Conservation (phyloP, 1,140 invertebrate species). For the Antheraea mylitta region DNA sequence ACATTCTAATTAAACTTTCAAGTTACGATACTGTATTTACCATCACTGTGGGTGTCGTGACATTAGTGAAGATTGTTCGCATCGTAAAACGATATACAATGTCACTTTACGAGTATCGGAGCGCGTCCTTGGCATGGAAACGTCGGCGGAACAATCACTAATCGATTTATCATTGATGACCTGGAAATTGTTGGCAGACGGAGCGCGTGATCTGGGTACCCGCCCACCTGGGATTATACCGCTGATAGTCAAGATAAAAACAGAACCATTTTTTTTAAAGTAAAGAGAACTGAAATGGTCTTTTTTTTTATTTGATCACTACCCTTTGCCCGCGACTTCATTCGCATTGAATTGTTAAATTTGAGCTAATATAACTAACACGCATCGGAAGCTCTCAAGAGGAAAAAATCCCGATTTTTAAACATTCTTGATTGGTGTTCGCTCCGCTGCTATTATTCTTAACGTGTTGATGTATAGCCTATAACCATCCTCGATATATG, state of each 20-base stretch:
- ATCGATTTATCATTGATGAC: constrained; percentile 23
- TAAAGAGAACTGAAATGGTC: background rate
- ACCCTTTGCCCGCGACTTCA: too few relatives aligned
- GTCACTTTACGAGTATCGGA: constrained; percentile 11
- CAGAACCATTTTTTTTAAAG: background rate
- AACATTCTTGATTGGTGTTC: too few relatives aligned
- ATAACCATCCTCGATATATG: too few relatives aligned
- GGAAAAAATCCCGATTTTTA: too few relatives aligned
- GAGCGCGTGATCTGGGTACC: background rate
- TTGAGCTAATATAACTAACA: too few relatives aligned
- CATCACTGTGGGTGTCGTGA: background rate
- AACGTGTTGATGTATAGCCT: too few relatives aligned
- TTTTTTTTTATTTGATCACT: too few relatives aligned
- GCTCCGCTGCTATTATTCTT: too few relatives aligned
- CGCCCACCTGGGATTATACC: background rate
- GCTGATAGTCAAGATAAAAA: background rate
- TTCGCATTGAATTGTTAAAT: too few relatives aligned
- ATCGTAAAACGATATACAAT: constrained; percentile 10
- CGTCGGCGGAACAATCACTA: constrained; percentile 16
- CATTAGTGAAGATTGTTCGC: background rate
- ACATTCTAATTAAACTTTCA: background rate
- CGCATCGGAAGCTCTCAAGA: too few relatives aligned
- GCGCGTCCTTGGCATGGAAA: constrained; percentile 17
- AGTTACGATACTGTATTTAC: background rate
- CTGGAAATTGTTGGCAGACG: constrained; percentile 2